These are phyloP conservation scores for Enteromius radiatus DNA, from an alignment of 2,797 vertebrate species.

Conservation along the genomic window DNA sequence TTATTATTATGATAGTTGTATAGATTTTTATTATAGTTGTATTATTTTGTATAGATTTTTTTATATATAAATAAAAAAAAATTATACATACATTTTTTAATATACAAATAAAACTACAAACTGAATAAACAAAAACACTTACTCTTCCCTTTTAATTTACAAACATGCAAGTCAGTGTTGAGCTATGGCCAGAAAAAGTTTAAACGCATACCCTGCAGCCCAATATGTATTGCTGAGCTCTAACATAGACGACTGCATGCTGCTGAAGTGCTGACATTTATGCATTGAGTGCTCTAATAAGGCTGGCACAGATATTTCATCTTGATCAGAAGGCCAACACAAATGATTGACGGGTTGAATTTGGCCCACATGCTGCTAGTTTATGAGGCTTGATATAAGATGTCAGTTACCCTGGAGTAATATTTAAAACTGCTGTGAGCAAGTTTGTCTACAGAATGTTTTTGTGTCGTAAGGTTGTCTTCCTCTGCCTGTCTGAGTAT, in stretches of 20 bases:
- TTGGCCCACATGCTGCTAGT: slow-evolving; percentile 19
- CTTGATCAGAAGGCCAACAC: not conserved
- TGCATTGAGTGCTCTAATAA: not conserved
- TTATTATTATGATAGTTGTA: too few relatives aligned
- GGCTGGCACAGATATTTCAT: slow-evolving; percentile 2
- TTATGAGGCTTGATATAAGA: slow-evolving; percentile 24
- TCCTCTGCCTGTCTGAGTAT: not conserved
- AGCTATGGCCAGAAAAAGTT: not conserved
- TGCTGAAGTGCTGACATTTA: not conserved
- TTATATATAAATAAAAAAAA: too few relatives aligned
- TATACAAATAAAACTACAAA: not conserved
- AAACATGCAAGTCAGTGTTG: not conserved
- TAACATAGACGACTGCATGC: not conserved
- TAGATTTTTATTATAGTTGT: too few relatives aligned
- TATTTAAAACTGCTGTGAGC: slow-evolving; percentile 5
- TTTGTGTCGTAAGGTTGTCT: not conserved
- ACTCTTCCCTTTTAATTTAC: not conserved
- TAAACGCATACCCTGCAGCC: too few relatives aligned
- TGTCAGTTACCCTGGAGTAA: slow-evolving; percentile 8
- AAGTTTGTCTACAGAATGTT: not conserved
- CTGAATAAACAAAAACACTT: not conserved
- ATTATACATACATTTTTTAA: too few relatives aligned
- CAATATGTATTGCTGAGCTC: not conserved
- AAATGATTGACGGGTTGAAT: not conserved
- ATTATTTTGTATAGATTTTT: too few relatives aligned